Evolutionary conservation across 2,113 vertebrate species (phyloP).

Genomic region (Dipodomys spectabilis): DNA sequence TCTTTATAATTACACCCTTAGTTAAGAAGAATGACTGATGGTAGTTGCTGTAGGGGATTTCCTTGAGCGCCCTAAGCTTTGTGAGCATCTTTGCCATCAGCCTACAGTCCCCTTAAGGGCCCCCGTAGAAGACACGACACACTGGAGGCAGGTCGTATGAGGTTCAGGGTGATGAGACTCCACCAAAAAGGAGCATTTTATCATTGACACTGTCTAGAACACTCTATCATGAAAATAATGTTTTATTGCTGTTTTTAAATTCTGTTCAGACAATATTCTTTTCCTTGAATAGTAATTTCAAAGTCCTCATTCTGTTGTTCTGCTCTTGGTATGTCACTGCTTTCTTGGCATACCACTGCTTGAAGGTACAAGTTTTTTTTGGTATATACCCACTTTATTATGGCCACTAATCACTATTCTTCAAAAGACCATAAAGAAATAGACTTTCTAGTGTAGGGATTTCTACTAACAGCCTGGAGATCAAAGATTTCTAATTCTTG

Average conservation of each 20-base stretch:
- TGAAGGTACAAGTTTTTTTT: background rate
- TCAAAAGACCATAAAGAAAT: slow-evolving; percentile 26
- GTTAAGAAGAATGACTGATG: background rate
- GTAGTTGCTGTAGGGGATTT: background rate
- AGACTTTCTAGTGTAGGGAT: slow-evolving; percentile 40
- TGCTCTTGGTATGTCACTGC: background rate
- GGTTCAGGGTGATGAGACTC: background rate
- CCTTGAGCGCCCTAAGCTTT: background rate
- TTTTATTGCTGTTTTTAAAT: slow-evolving; percentile 52
- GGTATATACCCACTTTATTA: slow-evolving; percentile 14
- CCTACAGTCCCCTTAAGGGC: background rate
- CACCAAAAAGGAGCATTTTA: background rate
- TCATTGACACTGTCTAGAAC: background rate
- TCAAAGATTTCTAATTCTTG: slow-evolving; percentile 42
- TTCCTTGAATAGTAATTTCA: background rate
- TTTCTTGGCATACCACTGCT: background rate
- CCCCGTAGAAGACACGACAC: background rate
- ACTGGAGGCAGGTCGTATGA: background rate
- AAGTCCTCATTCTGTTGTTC: background rate
- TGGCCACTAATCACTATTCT: slow-evolving; percentile 15
- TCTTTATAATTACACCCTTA: background rate
- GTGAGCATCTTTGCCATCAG: background rate
- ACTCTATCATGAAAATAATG: background rate
- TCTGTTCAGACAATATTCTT: background rate
- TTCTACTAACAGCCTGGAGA: slow-evolving; percentile 22